phyloP scores from a whole-genome alignment of 2,888 invertebrate species.

The Oscheius sp. region DNA sequence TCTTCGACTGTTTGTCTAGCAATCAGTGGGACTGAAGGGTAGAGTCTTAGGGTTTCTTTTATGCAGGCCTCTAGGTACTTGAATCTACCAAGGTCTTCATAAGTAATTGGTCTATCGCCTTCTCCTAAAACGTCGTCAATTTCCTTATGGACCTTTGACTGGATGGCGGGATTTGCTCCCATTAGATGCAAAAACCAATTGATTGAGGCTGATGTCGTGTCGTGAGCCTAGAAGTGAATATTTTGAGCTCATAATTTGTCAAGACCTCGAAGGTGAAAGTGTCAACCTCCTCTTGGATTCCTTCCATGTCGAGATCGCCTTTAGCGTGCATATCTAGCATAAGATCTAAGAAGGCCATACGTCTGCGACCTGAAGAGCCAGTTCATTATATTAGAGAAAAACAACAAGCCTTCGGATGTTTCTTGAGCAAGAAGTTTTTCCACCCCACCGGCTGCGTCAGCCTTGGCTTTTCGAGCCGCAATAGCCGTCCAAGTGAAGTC shows the following conservation, averaged over 20 bases:
- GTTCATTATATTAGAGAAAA: background rate
- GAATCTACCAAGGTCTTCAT: conserved; percentile 72
- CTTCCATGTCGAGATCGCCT: conserved; percentile 65
- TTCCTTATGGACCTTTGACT: conserved; percentile 75
- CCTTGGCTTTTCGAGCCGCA: conserved; percentile 50
- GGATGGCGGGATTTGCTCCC: conserved; percentile 83
- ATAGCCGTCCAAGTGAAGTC: conserved; percentile 71
- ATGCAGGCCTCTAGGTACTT: conserved; percentile 72
- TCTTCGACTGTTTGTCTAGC: conserved; percentile 70
- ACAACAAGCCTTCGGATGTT: conserved; percentile 41
- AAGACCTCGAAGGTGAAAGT: conserved; percentile 69
- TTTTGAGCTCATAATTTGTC: background rate
- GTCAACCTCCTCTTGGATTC: conserved; percentile 69
- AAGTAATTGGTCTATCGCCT: conserved; percentile 70
- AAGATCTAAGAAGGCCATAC: conserved; percentile 72
- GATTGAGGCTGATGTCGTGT: conserved; percentile 85
- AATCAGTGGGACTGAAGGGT: conserved; percentile 68
- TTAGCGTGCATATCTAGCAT: conserved; percentile 70
- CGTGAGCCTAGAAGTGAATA: conserved; percentile 79
- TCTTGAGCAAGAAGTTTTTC: conserved; percentile 51
- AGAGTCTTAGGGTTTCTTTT: conserved; percentile 68
- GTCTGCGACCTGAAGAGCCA: conserved; percentile 34
- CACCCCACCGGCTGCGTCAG: conserved; percentile 60
- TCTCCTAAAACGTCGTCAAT: conserved; percentile 68
- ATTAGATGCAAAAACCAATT: conserved; percentile 86